phyloP scores from a whole-genome alignment of 2,797 vertebrate species.

The Cuculus canorus region DNA sequence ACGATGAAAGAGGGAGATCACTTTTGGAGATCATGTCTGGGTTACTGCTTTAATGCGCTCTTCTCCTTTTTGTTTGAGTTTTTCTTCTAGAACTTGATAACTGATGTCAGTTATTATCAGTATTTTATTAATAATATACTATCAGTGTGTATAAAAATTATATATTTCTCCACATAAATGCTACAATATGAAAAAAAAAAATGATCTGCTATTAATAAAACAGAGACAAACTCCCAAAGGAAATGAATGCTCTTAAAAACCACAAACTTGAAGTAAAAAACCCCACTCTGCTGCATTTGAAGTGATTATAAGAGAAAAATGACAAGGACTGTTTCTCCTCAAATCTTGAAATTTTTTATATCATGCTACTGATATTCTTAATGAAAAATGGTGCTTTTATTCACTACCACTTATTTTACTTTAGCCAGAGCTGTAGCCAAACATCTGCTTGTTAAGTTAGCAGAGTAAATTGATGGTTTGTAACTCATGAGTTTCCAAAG shows the following conservation, averaged over 20 bases:
- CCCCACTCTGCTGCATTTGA: conserved; percentile 23
- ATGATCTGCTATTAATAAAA: conserved; percentile 58
- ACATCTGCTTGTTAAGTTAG: conserved; percentile 40
- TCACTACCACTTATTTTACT: conserved; percentile 1
- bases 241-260: conserved; percentile 62
- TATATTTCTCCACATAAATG: conserved; percentile 17
- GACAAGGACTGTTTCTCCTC: conserved; percentile 65
- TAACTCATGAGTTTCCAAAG: not conserved
- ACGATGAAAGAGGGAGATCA: not conserved
- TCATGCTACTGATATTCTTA: conserved; percentile 36
- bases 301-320: conserved; percentile 61
- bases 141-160: conserved; percentile 13
- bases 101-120: not conserved
- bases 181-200: conserved; percentile 59
- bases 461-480: not conserved
- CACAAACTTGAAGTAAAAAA: conserved; percentile 30
- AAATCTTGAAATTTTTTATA: conserved; percentile 41
- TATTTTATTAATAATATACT: not conserved
- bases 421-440: conserved; percentile 23
- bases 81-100: not conserved
- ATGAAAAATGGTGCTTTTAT: conserved; percentile 21
- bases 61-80: not conserved
- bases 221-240: conserved; percentile 47
- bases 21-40: not conserved
- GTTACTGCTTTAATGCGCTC: not conserved